Evolutionary conservation across 1,140 invertebrate genomes (phyloP).

Genomic region (Lineus longissimus): DNA sequence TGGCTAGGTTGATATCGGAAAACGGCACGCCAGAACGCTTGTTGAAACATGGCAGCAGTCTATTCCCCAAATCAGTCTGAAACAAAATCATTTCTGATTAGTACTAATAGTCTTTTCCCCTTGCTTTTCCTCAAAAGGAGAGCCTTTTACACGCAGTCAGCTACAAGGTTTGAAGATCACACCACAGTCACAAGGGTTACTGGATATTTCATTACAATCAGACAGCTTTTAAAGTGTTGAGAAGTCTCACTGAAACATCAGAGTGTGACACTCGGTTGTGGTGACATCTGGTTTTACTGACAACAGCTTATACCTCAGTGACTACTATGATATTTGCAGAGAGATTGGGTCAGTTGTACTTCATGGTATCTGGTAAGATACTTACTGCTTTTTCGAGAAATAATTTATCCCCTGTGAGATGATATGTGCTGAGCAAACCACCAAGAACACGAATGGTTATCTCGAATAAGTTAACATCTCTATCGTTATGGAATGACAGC

Average conservation of each 20-base stretch:
- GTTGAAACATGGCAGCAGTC: conserved; percentile 92
- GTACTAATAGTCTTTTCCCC: background rate
- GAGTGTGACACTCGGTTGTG: too few species aligned
- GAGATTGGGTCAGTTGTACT: too few species aligned
- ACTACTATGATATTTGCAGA: too few species aligned
- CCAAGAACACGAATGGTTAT: conserved; percentile 98
- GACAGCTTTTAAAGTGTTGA: too few species aligned
- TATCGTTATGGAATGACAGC: conserved; percentile 66
- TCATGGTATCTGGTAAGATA: too few species aligned
- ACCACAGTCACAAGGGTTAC: too few species aligned
- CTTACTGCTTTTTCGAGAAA: conserved; percentile 73
- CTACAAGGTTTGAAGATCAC: background rate
- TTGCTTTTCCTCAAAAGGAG: background rate
- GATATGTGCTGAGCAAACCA: conserved; percentile 85
- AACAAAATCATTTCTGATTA: background rate
- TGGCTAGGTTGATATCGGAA: conserved; percentile 85
- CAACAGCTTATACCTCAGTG: too few species aligned
- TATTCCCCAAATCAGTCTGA: conserved; percentile 76
- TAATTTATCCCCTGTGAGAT: conserved; percentile 80
- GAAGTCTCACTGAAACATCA: too few species aligned
- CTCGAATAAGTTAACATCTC: conserved; percentile 95
- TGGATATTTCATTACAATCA: too few species aligned
- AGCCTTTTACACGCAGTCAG: background rate
- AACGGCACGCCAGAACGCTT: conserved; percentile 94
- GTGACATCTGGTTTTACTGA: too few species aligned